Base-by-base conservation (phyloP, 2,888 invertebrate genomes). In the Dynastes tityus region DNA sequence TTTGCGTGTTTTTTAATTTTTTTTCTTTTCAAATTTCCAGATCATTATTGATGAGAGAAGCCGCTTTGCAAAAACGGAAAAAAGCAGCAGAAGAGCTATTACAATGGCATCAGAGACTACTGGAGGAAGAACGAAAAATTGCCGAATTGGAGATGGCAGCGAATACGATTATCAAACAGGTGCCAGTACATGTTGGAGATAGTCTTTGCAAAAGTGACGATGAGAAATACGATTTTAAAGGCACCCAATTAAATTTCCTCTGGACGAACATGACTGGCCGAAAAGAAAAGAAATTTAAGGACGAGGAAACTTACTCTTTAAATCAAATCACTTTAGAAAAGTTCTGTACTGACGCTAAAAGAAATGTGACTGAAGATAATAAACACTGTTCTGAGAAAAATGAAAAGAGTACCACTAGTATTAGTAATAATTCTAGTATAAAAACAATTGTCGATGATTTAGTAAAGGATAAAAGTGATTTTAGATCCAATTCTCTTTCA, bases 71-170 rank as follows among this genome's bases (percentile, higher is more conserved):
- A 76, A 88, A 89, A 82, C 88, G 91, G 29, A 87, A 90, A 71
- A 87, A 89, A 83, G 89, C 89, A 82, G 90, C 90, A 53, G 90
- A 91, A 84, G 89, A 89, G 80, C 84, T 91, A 75, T 84, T 91
- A 82, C 87, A 89, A 88, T 91, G 91, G 91, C 90, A 91, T 86
- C 89, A 89, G 81, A 89, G 90, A 76, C 86, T 91, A 40, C 87
- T 91, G 82, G 89, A 90, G 80, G 91, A 91, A 86, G 91, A 91
- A 85, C 88, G 87, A 76, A 89, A 90, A 82, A 89, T 91, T 51
- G 84, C 87, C 70, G 89, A 90, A 83, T 85, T 91, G 83, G 91
- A 91, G 85, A 85, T 85, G 80, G 87, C 88, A n/a, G 88, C 88
- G 16, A 87, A 84, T 71, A 83, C 84, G 22, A 84, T 88, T 29